Base-by-base conservation (phyloP, 2,113 vertebrate species). In the Chlamydotis undulata region DNA sequence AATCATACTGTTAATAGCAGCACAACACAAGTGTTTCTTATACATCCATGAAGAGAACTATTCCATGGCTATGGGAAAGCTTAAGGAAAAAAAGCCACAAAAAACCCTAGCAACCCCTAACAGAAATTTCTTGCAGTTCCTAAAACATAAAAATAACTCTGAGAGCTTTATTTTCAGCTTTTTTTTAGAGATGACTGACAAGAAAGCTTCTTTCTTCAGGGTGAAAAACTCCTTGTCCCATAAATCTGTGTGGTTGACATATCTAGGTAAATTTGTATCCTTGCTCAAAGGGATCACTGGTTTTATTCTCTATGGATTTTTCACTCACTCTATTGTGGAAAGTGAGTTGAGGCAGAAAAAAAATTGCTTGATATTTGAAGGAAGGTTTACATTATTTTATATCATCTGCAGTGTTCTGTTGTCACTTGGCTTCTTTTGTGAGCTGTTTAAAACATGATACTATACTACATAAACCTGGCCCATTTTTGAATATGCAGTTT, bases 271-370 rank as follows among this genome's bases (percentile, higher is more conserved):
- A 97, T 97, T 89, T 97, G 96, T 96, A 89, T 93, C 89, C 88
- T 90, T 95, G 76, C 85, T 97, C 94, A 97, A 94, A 97, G 94
- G 86, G 89, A 89, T 97, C 88, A 92, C 92, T 83, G 78, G 85
- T 96, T 96, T 97, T 96, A 95, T 94, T 95, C 95, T 91, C 73
- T 96, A 87, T 89, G 91, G 93, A 82, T 92, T 97, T 97, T 96
- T 94, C 85, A 96, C 87, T 47, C 79, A 77, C 80, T 95, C 95
- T 96, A 52, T 85, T 95, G 87, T 90, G 84, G 95, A 71, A 94
- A 96, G 80, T 85, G 85, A 97, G 80, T 81, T 82, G 89, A 90
- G 65, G 81, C 56, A 87, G 90, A 73, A 91, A 69, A 93, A 96
- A 41, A 90, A 71, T 14, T 73, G 59, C 77, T 87, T 87, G 79